Conservation (phyloP, 1,140 invertebrate genomes). For the Drosophila simulans region DNA sequence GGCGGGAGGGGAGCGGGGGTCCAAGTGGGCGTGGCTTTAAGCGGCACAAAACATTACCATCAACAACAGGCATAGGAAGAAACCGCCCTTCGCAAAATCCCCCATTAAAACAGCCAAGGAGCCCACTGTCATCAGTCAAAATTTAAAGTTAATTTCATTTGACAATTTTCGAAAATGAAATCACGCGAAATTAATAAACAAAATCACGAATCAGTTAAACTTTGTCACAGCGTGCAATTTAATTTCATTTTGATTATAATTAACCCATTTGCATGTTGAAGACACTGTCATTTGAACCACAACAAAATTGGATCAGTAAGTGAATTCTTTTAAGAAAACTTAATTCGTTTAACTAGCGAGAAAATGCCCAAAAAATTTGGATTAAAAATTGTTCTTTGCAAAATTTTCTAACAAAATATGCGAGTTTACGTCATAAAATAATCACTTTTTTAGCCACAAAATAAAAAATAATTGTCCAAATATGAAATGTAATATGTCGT, state of each 20-base stretch:
- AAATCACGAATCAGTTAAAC: conserved; percentile 22
- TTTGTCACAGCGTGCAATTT: conserved; percentile 44
- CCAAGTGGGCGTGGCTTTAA: conserved; percentile 8
- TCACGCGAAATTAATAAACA: conserved; percentile 16
- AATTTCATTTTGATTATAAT: conserved; percentile 58
- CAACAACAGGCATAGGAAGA: conserved; percentile 24
- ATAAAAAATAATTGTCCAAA: too few species aligned
- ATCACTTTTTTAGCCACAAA: too few species aligned
- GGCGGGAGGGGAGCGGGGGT: not conserved
- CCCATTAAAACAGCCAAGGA: not conserved
- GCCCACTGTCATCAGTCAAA: conserved; percentile 31
- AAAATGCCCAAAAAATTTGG: too few species aligned
- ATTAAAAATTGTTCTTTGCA: too few species aligned
- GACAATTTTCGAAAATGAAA: conserved; percentile 6
- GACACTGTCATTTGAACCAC: not conserved
- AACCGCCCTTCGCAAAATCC: not conserved
- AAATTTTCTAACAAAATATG: too few species aligned
- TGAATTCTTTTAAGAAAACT: not conserved
- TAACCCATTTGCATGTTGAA: conserved; percentile 50
- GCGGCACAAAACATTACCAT: conserved; percentile 38
- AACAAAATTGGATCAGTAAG: not conserved
- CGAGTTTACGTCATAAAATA: too few species aligned
- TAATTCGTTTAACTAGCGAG: too few species aligned
- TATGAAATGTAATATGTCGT: too few species aligned
- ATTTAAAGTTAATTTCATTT: conserved; percentile 33